phyloP scores from a whole-genome alignment of 2,888 invertebrate species.

The Odontocerum albicorne region DNA sequence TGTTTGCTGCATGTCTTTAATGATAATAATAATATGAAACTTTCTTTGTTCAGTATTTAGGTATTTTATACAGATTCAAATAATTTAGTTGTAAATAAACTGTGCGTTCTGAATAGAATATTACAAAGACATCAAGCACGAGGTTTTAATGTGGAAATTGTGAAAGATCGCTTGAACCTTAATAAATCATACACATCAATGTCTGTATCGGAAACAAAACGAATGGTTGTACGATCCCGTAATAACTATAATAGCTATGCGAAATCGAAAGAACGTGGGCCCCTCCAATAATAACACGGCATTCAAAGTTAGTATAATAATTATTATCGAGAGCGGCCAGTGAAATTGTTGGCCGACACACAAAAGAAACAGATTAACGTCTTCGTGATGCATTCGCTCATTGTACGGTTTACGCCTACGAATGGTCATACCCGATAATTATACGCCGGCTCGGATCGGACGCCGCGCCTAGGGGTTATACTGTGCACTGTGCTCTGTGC shows the following conservation, averaged over 20 bases:
- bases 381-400: slow-evolving; percentile 28
- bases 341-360: slow-evolving; percentile 15
- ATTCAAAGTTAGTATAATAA: slow-evolving; percentile 3
- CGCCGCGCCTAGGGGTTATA: slow-evolving; percentile 1
- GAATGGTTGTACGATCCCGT: slow-evolving; percentile 12
- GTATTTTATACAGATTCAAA: too few species aligned
- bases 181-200: slow-evolving; percentile 23
- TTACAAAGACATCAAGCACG: too few species aligned
- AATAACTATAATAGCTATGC: slow-evolving; percentile 8
- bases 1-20: too few species aligned
- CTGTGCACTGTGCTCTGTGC: too few species aligned
- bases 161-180: slow-evolving; percentile 6
- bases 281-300: slow-evolving; percentile 22
- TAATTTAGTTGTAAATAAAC: too few species aligned
- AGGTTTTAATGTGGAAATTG: slow-evolving; percentile 1
- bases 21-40: too few species aligned
- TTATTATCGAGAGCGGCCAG: not conserved
- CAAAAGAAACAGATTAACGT: slow-evolving; percentile 19
- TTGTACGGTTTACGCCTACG: slow-evolving; percentile 28
- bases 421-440: slow-evolving; percentile 25
- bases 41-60: too few species aligned
- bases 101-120: too few species aligned
- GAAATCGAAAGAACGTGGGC: slow-evolving; percentile 9
- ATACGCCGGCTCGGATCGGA: slow-evolving; percentile 8
- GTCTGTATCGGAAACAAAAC: slow-evolving; percentile 24